Percentiles rank a stretch among this genome's conserved stretches.
Conservation (phyloP, 2,888 invertebrate genomes). For the Thymelicus sylvestris region DNA sequence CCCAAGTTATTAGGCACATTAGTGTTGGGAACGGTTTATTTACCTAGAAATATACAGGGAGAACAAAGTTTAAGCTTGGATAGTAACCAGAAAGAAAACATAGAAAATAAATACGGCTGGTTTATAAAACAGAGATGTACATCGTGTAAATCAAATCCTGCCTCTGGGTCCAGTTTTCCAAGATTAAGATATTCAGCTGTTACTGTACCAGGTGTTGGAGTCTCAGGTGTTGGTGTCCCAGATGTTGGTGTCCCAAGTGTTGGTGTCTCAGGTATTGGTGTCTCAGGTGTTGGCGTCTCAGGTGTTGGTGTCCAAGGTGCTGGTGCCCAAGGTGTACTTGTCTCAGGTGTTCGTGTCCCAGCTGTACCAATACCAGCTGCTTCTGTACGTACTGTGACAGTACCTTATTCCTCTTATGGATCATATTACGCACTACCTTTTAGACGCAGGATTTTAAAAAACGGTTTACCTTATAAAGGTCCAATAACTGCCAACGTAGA, state of each 20-base stretch:
- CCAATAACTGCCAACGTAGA: neutral
- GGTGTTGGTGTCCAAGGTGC: too few relatives aligned
- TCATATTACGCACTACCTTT: neutral
- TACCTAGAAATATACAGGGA: neutral
- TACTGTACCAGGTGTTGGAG: too few relatives aligned
- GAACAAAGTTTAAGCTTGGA: neutral
- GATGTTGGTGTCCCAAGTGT: too few relatives aligned
- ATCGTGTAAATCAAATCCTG: neutral
- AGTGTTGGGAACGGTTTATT: neutral
- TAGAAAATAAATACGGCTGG: neutral
- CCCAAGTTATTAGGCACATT: slow-evolving; percentile 1
- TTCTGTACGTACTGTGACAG: too few relatives aligned
- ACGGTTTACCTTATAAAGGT: neutral
- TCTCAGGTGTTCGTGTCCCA: neutral
- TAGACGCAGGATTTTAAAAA: neutral
- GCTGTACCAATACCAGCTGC: neutral
- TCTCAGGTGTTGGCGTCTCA: too few relatives aligned
- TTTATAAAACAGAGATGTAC: neutral
- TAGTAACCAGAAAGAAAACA: neutral
- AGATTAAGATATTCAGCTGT: too few relatives aligned
- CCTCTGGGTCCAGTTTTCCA: neutral
- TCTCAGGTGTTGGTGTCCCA: too few relatives aligned
- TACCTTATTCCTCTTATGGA: neutral
- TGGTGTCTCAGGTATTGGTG: too few relatives aligned
- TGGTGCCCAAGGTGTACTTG: too few relatives aligned